Evolutionary conservation across 2,888 invertebrate species (phyloP).

Genomic region (Xylophagus ater): DNA sequence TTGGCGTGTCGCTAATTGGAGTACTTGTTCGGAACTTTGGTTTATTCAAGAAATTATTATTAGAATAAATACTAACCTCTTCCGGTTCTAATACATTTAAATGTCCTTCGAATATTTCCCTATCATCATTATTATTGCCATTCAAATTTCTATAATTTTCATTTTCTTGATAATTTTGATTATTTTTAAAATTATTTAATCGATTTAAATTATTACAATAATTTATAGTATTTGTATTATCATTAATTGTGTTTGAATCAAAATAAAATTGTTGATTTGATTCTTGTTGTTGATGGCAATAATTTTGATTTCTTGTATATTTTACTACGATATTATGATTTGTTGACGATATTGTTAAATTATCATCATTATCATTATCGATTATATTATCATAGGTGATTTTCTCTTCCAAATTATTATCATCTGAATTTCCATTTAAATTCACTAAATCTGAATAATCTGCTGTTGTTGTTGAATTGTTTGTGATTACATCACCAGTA

Average conservation of each 20-base stretch:
- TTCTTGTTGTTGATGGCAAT: not conserved
- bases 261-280: slow-evolving; percentile 5
- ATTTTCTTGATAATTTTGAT: not conserved
- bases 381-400: slow-evolving; percentile 3
- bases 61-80: slow-evolving; percentile 10
- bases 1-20: not conserved
- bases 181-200: slow-evolving; percentile 11
- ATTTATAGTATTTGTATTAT: not conserved
- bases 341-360: slow-evolving; percentile 12
- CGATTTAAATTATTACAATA: slow-evolving; percentile 11
- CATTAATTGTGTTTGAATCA: not conserved
- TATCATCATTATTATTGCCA: slow-evolving; percentile 10
- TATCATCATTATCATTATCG: slow-evolving; percentile 13
- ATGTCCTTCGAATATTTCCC: slow-evolving; percentile 13
- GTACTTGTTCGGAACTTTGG: not conserved
- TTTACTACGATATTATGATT: slow-evolving; percentile 3
- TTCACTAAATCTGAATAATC: slow-evolving; percentile 5
- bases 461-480: not conserved
- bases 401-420: not conserved
- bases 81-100: slow-evolving; percentile 12
- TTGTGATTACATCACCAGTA: slow-evolving; percentile 3
- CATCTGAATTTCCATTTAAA: slow-evolving; percentile 14
- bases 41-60: not conserved
- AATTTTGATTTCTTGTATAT: slow-evolving; percentile 4
- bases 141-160: slow-evolving; percentile 10